Conservation (phyloP, 2,888 invertebrate species). For the Apocheima hispidaria region DNA sequence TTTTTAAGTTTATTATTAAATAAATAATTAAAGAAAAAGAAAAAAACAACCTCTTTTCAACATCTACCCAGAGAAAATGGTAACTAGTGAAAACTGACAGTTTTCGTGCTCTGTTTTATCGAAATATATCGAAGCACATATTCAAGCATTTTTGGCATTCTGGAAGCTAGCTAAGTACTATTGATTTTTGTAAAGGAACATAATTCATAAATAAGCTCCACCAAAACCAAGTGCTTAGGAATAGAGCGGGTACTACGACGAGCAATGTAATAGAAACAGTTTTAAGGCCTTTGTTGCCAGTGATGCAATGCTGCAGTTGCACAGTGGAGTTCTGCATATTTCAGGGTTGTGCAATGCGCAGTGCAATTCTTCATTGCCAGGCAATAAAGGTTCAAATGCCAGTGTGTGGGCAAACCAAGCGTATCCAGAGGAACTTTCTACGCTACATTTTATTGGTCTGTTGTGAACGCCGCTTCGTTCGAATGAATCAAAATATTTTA, state of each 20-base stretch:
- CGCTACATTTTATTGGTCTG: constrained; percentile 19
- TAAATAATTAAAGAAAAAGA: too few species aligned
- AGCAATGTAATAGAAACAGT: constrained; percentile 3
- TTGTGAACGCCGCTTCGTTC: constrained; percentile 6
- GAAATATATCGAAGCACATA: too few species aligned
- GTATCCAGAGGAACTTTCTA: constrained; percentile 12
- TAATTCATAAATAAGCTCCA: background rate
- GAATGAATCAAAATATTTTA: constrained; percentile 17
- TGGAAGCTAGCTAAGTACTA: too few species aligned
- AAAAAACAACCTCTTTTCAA: too few species aligned
- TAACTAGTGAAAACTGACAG: too few species aligned
- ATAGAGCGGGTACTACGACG: background rate
- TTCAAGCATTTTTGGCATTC: too few species aligned
- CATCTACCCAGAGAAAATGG: too few species aligned
- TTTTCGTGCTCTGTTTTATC: too few species aligned
- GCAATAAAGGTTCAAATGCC: constrained; percentile 18
- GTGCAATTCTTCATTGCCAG: constrained; percentile 10
- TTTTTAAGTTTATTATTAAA: too few species aligned
- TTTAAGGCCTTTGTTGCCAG: constrained; percentile 15
- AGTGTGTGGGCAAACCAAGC: constrained; percentile 17
- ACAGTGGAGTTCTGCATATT: constrained; percentile 27
- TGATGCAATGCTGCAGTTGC: constrained; percentile 21
- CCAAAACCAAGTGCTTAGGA: background rate
- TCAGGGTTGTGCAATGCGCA: constrained; percentile 20
- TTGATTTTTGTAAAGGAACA: too few species aligned